phyloP scores from a whole-genome alignment of 1,140 invertebrate species.

The Pseudomyrmex dendroicus region DNA sequence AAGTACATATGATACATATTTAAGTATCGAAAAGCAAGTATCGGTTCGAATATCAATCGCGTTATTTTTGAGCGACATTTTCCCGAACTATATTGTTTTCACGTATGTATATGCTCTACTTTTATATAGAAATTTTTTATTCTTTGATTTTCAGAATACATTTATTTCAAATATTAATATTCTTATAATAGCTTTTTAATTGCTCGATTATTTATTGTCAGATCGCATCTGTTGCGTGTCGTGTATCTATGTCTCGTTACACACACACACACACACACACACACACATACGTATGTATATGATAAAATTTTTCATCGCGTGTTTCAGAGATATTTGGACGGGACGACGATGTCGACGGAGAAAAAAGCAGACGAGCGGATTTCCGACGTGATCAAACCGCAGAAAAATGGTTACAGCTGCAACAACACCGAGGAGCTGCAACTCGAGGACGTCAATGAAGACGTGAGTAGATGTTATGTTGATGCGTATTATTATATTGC shows the following conservation, averaged over 20 bases:
- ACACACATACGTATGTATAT: too few relatives aligned
- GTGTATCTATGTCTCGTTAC: neutral
- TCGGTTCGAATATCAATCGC: too few relatives aligned
- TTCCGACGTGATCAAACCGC: slow-evolving; percentile 58
- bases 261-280: neutral
- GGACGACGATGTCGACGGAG: slow-evolving; percentile 79
- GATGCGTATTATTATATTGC: slow-evolving; percentile 14
- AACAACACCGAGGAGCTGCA: slow-evolving; percentile 77
- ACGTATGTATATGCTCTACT: too few relatives aligned
- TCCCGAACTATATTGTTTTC: too few relatives aligned
- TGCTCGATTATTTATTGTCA: too few relatives aligned
- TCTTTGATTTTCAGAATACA: too few relatives aligned
- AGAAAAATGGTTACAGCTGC: slow-evolving; percentile 74
- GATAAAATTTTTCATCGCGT: neutral
- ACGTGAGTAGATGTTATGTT: slow-evolving; percentile 67
- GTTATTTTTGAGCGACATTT: too few relatives aligned
- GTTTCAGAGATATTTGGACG: slow-evolving; percentile 75
- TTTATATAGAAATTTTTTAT: too few relatives aligned
- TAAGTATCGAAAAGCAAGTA: neutral
- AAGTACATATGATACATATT: too few relatives aligned
- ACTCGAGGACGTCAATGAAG: slow-evolving; percentile 75
- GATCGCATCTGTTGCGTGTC: neutral
- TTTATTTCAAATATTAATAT: too few relatives aligned
- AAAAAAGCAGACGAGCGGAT: slow-evolving; percentile 73
- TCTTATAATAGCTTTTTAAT: too few relatives aligned